Base-by-base conservation (phyloP, 2,888 invertebrate species). In the Alentia gelatinosa region DNA sequence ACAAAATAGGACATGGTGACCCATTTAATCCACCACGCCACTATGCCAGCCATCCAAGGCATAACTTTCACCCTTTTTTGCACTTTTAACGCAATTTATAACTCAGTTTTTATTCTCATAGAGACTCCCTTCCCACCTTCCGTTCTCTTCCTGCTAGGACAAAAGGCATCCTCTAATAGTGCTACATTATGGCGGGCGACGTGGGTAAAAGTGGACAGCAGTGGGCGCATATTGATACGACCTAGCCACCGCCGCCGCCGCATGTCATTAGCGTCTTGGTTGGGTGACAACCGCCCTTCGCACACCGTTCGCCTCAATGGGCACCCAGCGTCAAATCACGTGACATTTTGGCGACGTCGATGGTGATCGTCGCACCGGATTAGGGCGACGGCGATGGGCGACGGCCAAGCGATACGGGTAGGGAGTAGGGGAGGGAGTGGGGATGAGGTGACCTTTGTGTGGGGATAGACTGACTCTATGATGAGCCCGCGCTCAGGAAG, bases 331-430 rank as follows among this genome's bases (percentile, higher is more conserved):
- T 30, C 68, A 68, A 68, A 68, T 30, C 68, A 68, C 68, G 30
- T 68, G 68, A 68, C 68, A 68, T 68, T 68, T 68, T 26, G 68
- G 26, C 68, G 26, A 30, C 68, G 33, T 68, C 33, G 26, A 12
- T 68, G 68, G n/a, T 30, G 68, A 68, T 68, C 68, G 68, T 68
- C 33, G 68, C 5, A 3, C 30, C 30, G 68, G 68, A 68, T 68
- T 68, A 68, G 68, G 68, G 68, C 68, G 68, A 56, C 56, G 56
- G 56, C 56, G 74, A 74, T 33, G 74, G 74, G 74, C 74, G 74
- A 26, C 30, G n/a, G 74, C 74, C 56, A 74, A 26, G 74, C 15
- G 15, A 33, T 74, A 74, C 30, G 39, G 79, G 79, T 15, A 7
- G 39, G 79, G 37, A 39, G 9, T 19, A 39, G 39, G 79, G 79